Evolutionary conservation across 2,797 vertebrate species (phyloP).

Genomic region (Lerista edwardsae): DNA sequence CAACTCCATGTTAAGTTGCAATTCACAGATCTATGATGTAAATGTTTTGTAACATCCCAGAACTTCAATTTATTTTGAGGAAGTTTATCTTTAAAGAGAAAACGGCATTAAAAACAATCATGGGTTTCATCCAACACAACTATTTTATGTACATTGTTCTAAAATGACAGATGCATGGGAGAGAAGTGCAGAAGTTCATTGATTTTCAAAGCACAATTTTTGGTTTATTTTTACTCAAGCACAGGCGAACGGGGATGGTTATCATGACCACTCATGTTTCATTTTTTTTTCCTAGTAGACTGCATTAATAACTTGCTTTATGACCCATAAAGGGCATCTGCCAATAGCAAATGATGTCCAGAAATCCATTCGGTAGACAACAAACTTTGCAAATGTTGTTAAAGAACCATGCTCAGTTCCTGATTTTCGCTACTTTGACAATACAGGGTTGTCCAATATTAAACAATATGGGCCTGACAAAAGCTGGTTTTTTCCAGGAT

Average conservation of each 20-base stretch:
- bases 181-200: neutral
- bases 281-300: accelerated
- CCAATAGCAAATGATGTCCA: slow-evolving; percentile 20
- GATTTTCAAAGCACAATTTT: slow-evolving; percentile 8
- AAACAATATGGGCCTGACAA: slow-evolving; percentile 27
- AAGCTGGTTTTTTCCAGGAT: slow-evolving; percentile 40
- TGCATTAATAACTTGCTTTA: slow-evolving; percentile 9
- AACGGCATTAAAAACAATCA: neutral
- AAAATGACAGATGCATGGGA: neutral
- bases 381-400: neutral
- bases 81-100: slow-evolving; percentile 1
- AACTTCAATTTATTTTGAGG: neutral
- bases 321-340: neutral
- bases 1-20: neutral
- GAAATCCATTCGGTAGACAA: neutral
- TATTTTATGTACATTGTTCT: neutral
- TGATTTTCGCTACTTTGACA: slow-evolving; percentile 42
- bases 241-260: neutral
- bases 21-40: neutral
- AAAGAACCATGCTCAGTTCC: neutral
- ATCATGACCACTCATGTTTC: neutral
- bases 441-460: neutral
- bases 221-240: accelerated
- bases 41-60: neutral
- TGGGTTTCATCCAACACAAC: neutral